Conservation (phyloP, 2,113 vertebrate species). For the Cyphomyrus discorhynchus region DNA sequence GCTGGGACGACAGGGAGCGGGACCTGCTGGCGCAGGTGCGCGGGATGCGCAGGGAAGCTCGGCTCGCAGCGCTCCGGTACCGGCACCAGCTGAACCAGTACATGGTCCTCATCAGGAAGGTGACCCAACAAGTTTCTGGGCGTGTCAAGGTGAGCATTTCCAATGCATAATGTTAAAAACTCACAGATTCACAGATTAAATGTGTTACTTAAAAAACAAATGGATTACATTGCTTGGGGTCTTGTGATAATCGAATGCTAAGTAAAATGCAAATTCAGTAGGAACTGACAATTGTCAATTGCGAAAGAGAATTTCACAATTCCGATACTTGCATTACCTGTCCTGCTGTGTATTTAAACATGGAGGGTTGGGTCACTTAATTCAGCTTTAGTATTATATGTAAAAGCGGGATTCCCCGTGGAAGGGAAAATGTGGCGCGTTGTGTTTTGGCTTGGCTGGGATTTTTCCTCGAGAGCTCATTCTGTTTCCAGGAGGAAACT, state of each 20-base stretch:
- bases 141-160: background rate
- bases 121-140: conserved; percentile 28
- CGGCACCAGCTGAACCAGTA: conserved; percentile 38
- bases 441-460: background rate
- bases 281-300: background rate
- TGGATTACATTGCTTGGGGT: background rate
- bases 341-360: background rate
- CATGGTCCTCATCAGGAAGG: conserved; percentile 48
- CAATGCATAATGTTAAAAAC: background rate
- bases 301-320: background rate
- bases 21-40: conserved; percentile 50
- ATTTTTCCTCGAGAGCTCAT: background rate
- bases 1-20: conserved; percentile 44
- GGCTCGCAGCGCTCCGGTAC: conserved; percentile 14
- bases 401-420: background rate
- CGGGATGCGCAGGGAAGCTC: conserved; percentile 51
- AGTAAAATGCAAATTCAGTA: background rate
- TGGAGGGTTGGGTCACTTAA: background rate
- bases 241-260: background rate
- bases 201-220: background rate
- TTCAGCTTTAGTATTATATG: background rate
- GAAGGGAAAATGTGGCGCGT: background rate
- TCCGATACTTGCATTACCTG: background rate
- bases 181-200: background rate
- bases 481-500: background rate